Evolutionary conservation across 2,888 invertebrate species (phyloP).

Genomic region (Phortica okadai): DNA sequence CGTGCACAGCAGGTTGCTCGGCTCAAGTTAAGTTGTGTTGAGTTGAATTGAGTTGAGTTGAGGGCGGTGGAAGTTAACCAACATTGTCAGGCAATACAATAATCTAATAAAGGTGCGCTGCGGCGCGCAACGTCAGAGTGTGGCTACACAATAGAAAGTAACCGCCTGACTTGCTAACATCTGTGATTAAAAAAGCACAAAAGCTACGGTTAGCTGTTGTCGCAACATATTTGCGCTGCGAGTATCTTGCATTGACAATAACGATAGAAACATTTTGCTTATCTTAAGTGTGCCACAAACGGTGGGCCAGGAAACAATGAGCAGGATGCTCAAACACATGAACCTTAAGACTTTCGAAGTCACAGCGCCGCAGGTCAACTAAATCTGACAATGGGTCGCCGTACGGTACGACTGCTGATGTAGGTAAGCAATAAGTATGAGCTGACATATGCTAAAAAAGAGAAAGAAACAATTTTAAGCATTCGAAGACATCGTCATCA

Average conservation of each 20-base stretch:
- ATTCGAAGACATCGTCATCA: background rate
- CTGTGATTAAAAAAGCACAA: background rate
- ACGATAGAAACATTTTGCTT: constrained; percentile 12
- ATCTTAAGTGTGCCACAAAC: background rate
- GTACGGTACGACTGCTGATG: background rate
- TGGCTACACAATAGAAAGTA: too few relatives aligned
- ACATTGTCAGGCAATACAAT: background rate
- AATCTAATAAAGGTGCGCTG: background rate
- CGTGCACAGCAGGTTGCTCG: background rate
- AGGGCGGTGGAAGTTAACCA: background rate
- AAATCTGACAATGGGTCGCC: background rate
- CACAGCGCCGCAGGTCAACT: background rate
- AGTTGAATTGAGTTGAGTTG: background rate
- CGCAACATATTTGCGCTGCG: background rate
- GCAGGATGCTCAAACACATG: background rate
- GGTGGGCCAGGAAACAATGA: constrained; percentile 1
- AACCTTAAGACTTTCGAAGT: background rate
- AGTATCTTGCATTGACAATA: background rate
- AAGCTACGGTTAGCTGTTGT: background rate
- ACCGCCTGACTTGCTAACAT: background rate
- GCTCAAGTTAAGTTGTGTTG: background rate
- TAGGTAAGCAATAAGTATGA: constrained; percentile 9
- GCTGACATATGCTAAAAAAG: constrained; percentile 1
- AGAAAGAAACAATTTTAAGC: background rate
- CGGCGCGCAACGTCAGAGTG: background rate